Base-by-base conservation (phyloP, 2,888 invertebrate genomes). In the Conistra vaccinii region DNA sequence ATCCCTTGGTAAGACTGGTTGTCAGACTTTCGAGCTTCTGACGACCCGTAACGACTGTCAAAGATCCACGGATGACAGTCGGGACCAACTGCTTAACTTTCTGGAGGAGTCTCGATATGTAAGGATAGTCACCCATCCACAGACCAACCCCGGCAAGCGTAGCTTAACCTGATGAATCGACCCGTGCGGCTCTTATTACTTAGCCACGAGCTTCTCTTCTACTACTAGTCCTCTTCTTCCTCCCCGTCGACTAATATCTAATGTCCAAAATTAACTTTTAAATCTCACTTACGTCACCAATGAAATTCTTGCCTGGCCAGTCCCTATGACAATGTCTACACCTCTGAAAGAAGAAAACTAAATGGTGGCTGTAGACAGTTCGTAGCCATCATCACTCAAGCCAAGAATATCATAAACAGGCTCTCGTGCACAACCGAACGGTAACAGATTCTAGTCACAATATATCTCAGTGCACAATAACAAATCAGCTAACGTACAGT, bases 391-490 rank as follows among this genome's bases (percentile, higher is more conserved):
- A 48, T 20, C 26, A 10, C 23, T 42, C 32, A 29, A 45, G 10
- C 4, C n/a, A n/a, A 57, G 6, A 57, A 51, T 35, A 12, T 20
- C 35, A 29, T 51, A 63, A 48, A 61, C 35, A 67, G n/a, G 6
- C n/a, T 29, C 45, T 45, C 9, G 29, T 66, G 17, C 5, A 26
- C 35, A 63, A 26, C 29, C 14, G 20, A 42, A 53, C 29, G 14
- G 29, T 10, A 45, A 72, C 53, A 23, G 29, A 61, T 55, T 53
- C 20, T 35, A n/a, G 17, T 39, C 17, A 10, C 42, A 12, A 71
- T n/a, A 61, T 68, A 61, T 61, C 32, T 55, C n/a, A 65, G 14
- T 17, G 5, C n/a, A 45, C 53, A 70, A 73, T 45, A 83, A 74
- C 70, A 83, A 61, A 68, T 74, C 60, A 32, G 35, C 23, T 48